phyloP scores from a whole-genome alignment of 2,888 invertebrate species.

The Parascotia fuliginaria region DNA sequence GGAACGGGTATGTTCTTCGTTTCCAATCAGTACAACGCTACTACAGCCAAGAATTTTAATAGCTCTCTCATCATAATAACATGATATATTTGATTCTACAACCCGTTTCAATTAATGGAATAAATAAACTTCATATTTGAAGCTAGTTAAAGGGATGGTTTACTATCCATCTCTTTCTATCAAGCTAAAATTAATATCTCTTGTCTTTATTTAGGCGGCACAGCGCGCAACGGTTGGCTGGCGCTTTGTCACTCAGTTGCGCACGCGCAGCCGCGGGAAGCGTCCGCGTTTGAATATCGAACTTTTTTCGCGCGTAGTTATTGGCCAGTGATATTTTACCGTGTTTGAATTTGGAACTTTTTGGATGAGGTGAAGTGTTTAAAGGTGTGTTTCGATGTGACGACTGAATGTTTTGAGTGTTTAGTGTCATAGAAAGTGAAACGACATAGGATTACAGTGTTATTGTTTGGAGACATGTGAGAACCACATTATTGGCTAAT shows the following conservation, averaged over 20 bases:
- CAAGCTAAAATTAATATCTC: conserved; percentile 34
- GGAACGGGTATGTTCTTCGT: background rate
- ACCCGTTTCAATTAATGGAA: conserved; percentile 61
- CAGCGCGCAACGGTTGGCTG: conserved; percentile 61
- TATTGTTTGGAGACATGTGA: conserved; percentile 56
- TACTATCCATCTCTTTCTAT: conserved; percentile 48
- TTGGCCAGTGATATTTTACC: conserved; percentile 39
- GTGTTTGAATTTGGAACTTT: conserved; percentile 41
- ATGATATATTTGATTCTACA: conserved; percentile 55
- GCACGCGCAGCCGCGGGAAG: conserved; percentile 70
- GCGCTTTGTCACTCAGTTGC: conserved; percentile 72
- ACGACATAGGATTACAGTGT: conserved; percentile 70
- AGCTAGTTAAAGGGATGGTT: conserved; percentile 61
- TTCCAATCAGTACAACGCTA: conserved; percentile 7
- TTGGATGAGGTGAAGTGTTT: conserved; percentile 46
- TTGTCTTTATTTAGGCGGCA: conserved; percentile 54
- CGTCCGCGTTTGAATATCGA: conserved; percentile 65
- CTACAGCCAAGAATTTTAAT: conserved; percentile 45
- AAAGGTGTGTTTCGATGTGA: conserved; percentile 27
- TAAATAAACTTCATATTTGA: conserved; percentile 49
- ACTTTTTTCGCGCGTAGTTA: conserved; percentile 63
- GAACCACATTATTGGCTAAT: conserved; percentile 47
- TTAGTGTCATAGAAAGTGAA: conserved; percentile 61
- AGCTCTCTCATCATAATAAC: conserved; percentile 44
- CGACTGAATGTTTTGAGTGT: conserved; percentile 20